phyloP scores from a whole-genome alignment of 2,888 invertebrate species.

The Athetis lepigone region DNA sequence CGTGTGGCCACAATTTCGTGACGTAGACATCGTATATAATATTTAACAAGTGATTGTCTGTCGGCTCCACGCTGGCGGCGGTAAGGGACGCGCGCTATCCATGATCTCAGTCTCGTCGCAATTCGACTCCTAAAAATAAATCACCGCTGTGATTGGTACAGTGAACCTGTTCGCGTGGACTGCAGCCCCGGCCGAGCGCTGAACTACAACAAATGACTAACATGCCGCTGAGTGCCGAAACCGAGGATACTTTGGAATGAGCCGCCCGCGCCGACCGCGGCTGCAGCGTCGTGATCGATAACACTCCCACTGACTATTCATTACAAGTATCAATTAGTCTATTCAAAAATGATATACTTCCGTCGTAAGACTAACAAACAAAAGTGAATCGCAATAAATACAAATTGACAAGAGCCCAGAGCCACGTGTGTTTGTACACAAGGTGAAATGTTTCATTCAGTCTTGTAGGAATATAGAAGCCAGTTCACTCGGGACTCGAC shows the following conservation, averaged over 20 bases:
- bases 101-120: slow-evolving; percentile 80
- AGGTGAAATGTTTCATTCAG: slow-evolving; percentile 87
- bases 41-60: slow-evolving; percentile 49
- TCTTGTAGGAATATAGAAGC: slow-evolving; percentile 83
- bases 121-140: slow-evolving; percentile 72
- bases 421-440: slow-evolving; percentile 75
- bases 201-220: slow-evolving; percentile 54
- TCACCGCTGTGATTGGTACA: slow-evolving; percentile 56
- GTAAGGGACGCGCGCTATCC: slow-evolving; percentile 65
- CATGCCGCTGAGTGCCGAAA: slow-evolving; percentile 26
- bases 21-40: slow-evolving; percentile 47
- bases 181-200: slow-evolving; percentile 51
- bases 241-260: slow-evolving; percentile 60
- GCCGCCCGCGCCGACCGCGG: slow-evolving; percentile 33
- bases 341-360: slow-evolving; percentile 69
- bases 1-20: slow-evolving; percentile 64
- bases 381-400: slow-evolving; percentile 70
- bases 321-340: slow-evolving; percentile 59
- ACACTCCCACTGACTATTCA: slow-evolving; percentile 49
- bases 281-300: slow-evolving; percentile 40
- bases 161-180: slow-evolving; percentile 10
- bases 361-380: slow-evolving; percentile 67
- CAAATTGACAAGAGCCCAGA: slow-evolving; percentile 86
- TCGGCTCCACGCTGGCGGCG: slow-evolving; percentile 52
- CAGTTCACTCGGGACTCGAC: slow-evolving; percentile 80